Percentiles rank a stretch among this genome's conserved stretches.
phyloP scores from a whole-genome alignment of 2,113 vertebrate genomes.

The Mesocricetus auratus region DNA sequence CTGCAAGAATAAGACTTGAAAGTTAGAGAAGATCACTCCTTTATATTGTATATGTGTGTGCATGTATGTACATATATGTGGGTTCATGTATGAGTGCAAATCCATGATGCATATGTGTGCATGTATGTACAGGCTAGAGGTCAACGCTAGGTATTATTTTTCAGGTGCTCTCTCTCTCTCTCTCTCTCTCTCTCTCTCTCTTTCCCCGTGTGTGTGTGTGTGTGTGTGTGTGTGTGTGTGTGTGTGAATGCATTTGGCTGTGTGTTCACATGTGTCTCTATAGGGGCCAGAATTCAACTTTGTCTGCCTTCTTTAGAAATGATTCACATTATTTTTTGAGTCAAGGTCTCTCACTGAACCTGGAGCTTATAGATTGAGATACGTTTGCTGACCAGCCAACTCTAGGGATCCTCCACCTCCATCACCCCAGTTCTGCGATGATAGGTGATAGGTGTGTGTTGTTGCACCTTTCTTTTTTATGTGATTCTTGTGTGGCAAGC shows the following conservation, averaged over 20 bases:
- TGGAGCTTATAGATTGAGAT: not conserved
- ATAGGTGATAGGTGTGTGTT: not conserved
- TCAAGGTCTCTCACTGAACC: not conserved
- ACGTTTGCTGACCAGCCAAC: not conserved
- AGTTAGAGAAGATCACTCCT: not conserved
- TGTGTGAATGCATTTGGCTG: not conserved
- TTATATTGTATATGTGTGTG: not conserved
- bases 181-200: too few species aligned
- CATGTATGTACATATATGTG: not conserved
- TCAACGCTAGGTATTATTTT: not conserved
- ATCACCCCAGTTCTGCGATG: not conserved
- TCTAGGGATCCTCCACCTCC: not conserved
- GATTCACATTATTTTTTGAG: not conserved
- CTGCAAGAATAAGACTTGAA: conserved; percentile 21
- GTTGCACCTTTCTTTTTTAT: not conserved
- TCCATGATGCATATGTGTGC: not conserved
- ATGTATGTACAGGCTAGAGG: not conserved
- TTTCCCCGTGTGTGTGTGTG: not conserved
- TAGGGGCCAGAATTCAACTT: not conserved
- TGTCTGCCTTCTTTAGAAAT: not conserved
- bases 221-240: not conserved
- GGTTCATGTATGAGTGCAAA: not conserved
- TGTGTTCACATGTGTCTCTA: too few species aligned
- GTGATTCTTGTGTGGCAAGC: not conserved
- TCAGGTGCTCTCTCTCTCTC: too few species aligned